These are phyloP conservation scores for Rhabdophis nuchalis DNA, from an alignment of 2,797 vertebrate species.

Conservation along the genomic window DNA sequence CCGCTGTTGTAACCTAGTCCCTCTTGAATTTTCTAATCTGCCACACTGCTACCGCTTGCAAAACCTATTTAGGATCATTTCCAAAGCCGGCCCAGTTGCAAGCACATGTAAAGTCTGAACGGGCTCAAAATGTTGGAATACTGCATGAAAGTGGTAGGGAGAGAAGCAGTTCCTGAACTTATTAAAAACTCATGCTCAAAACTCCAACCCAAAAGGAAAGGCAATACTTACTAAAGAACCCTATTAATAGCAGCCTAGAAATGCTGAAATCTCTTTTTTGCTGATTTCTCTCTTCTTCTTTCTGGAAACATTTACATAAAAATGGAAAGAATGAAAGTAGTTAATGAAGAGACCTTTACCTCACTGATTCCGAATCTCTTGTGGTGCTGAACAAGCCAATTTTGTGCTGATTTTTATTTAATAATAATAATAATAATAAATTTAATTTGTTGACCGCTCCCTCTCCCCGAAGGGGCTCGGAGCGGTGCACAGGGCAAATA, in stretches of 20 bases:
- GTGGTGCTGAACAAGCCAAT: not conserved
- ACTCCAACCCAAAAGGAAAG: not conserved
- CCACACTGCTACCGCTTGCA: not conserved
- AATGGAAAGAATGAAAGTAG: not conserved
- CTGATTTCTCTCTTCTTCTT: not conserved
- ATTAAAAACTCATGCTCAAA: not conserved
- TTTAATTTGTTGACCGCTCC: no score
- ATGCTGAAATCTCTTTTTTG: not conserved
- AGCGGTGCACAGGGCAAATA: no score
- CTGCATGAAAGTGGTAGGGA: not conserved
- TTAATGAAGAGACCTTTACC: not conserved
- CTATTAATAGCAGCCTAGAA: not conserved
- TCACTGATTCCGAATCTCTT: not conserved
- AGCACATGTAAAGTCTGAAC: not conserved
- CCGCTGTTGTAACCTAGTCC: not conserved
- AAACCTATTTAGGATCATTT: not conserved
- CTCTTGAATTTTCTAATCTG: not conserved
- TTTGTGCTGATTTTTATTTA: not conserved
- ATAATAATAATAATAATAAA: no score
- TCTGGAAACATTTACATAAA: not conserved
- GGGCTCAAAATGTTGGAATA: not conserved
- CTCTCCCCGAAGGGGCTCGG: no score
- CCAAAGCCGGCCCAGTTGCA: not conserved
- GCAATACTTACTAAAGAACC: not conserved
- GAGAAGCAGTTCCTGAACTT: not conserved